A percentile compares a stretch with the other conserved stretches of the same genome.
These are phyloP conservation scores for Coenonympha glycerion DNA, from an alignment of 2,888 invertebrate genomes.

Conservation along the genomic window DNA sequence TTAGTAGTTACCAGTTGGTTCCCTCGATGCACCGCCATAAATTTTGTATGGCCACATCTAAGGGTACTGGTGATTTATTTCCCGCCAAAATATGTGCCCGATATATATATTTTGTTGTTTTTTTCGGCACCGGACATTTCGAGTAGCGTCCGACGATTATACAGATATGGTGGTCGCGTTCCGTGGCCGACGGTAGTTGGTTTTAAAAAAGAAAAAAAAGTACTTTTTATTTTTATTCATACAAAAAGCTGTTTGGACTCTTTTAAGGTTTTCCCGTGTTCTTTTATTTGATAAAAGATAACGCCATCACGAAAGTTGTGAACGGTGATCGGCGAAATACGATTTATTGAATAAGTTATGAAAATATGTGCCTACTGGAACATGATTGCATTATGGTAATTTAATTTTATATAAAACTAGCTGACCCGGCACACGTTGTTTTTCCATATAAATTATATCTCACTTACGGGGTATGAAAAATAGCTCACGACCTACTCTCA, in stretches of 20 bases:
- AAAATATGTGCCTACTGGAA: too few relatives aligned
- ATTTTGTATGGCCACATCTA: conserved; percentile 68
- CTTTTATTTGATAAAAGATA: conserved; percentile 56
- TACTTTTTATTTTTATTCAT: conserved; percentile 46
- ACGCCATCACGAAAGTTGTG: conserved; percentile 39
- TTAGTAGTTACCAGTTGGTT: conserved; percentile 50
- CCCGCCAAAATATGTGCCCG: conserved; percentile 72
- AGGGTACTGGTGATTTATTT: conserved; percentile 66
- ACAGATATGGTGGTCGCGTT: conserved; percentile 66
- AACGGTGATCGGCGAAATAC: conserved; percentile 21
- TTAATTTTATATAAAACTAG: too few relatives aligned
- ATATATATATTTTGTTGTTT: conserved; percentile 49
- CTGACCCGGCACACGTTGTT: too few relatives aligned
- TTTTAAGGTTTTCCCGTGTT: conserved; percentile 40
- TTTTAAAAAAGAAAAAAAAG: conserved; percentile 48
- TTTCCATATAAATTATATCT: too few relatives aligned
- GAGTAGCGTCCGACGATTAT: conserved; percentile 71
- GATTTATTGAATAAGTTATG: conserved; percentile 9
- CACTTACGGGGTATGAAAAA: too few relatives aligned
- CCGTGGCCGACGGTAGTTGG: conserved; percentile 67
- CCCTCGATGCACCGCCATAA: conserved; percentile 63
- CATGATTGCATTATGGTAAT: background rate
- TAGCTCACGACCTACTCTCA: too few relatives aligned
- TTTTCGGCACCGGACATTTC: conserved; percentile 64
- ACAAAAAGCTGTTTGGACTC: conserved; percentile 54